Evolutionary conservation across 2,113 vertebrate species (phyloP).

Genomic region (Cynoglossus semilaevis): DNA sequence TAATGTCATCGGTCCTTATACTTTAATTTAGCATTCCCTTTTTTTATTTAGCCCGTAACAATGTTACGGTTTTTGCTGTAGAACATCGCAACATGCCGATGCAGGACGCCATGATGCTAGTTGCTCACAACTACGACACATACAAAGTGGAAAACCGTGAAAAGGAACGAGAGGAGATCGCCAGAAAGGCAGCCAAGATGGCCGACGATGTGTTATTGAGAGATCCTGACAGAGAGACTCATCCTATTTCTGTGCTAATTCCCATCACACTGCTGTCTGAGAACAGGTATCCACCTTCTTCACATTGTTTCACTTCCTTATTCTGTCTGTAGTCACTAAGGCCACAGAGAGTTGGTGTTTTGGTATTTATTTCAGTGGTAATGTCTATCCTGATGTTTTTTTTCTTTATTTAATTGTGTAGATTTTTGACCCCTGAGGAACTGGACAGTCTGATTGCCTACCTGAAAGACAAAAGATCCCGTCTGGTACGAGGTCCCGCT

Average conservation of each 20-base stretch:
- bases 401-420: slow-evolving; percentile 23
- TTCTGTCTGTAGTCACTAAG: background rate
- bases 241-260: slow-evolving; percentile 73
- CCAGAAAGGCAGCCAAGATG: slow-evolving; percentile 95
- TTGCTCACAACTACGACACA: slow-evolving; percentile 89
- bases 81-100: slow-evolving; percentile 99
- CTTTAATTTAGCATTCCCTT: too few relatives aligned
- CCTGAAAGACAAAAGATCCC: slow-evolving; percentile 87
- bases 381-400: background rate
- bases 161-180: slow-evolving; percentile 92
- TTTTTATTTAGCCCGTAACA: background rate
- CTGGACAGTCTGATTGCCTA: slow-evolving; percentile 88
- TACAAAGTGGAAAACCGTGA: slow-evolving; percentile 91
- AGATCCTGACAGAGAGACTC: slow-evolving; percentile 83
- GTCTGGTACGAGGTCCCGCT: slow-evolving; percentile 76
- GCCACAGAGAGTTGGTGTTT: too few relatives aligned
- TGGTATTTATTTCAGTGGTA: too few relatives aligned
- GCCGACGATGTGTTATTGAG: slow-evolving; percentile 89
- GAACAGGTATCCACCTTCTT: slow-evolving; percentile 64
- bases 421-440: slow-evolving; percentile 90
- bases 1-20: slow-evolving; percentile 46
- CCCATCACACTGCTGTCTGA: slow-evolving; percentile 74
- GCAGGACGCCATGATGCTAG: slow-evolving; percentile 94
- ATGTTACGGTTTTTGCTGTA: slow-evolving; percentile 32
- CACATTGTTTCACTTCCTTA: background rate